Base-by-base conservation (phyloP, 2,888 invertebrate genomes). In the Macropis europaea region DNA sequence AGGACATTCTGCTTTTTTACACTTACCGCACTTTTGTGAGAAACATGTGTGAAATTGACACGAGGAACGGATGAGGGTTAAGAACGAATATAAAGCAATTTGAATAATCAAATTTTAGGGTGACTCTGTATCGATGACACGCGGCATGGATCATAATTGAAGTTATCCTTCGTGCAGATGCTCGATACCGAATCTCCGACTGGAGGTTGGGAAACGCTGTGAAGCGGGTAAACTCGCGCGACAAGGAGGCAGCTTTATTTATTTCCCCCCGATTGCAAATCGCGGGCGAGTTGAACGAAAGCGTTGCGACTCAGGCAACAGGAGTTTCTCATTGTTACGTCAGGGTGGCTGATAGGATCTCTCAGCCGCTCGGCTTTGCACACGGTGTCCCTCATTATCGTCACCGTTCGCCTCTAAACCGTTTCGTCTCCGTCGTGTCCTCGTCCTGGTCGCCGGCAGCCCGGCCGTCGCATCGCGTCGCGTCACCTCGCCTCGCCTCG, bases 291-390 rank as follows among this genome's bases (percentile, higher is more conserved):
- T n/a, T n/a, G n/a, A 84, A 87, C 80, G 85, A 87, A 86, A 86
- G 85, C 83, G 81, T 85, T 85, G 84, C 83, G 82, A 83, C 81
- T 73, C 50, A 76, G 19, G 45, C 9, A 32, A 69, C 61, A 76
- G 81, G 75, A 87, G 87, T 87, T 87, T 87, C 87, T 87, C 86
- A 86, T 86, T 84, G 86, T 88, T 88, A 84, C 87, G 83, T 86
- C 87, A 87, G 81, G 56, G 19, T 42, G 43, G 60, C 67, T 68
- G 86, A 86, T 86, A 85, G 69, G 73, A 84, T 86, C 84, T 82
- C 79, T 76, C 77, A 67, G 68, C 67, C 61, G 71, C 60, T 32
- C 73, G 79, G 43, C 79, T 83, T 81, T 83, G 78, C 81, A 79
- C 83, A 77, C 56, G 83, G 82, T 82, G 80, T 79, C 84, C 76